Base-by-base conservation (phyloP, 2,797 vertebrate genomes). In the Myoxocephalus aenaeus region DNA sequence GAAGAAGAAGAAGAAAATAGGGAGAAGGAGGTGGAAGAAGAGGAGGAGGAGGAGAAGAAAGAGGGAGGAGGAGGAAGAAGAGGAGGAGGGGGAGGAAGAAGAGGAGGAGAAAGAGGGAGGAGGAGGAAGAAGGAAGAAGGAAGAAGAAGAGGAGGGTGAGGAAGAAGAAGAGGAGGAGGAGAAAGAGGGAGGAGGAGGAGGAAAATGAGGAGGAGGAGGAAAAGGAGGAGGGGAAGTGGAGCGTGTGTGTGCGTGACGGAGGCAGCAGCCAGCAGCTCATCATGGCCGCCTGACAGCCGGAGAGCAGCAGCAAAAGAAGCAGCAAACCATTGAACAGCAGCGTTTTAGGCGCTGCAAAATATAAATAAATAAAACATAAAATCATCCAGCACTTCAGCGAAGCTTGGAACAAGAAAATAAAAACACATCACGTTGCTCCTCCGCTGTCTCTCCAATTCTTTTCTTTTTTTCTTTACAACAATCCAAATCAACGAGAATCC, bases 261-360 rank as follows among this genome's bases (percentile, higher is more conserved):
- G 38, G 80, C 86, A 86, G 84, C 84, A 27, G 34, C 78, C 80
- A 76, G 34, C 78, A 84, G 77, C 46, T 61, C n/a, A 20, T 70
- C 61, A 42, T 42, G 75, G 56, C 73, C 58, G n/a, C 80, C 70
- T 36, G 72, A 68, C 77, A 71, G 59, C 81, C 75, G 34, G 34
- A 67, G 25, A 71, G 15, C 72, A 80, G 27, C 68, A 54, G 25
- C 3, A 32, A 54, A 69, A 73, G 82, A 9, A 50, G 44, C 14
- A 46, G 40, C 10, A 42, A 29, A 29, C 29, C 29, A 29, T 29
- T 29, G 2, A 29, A 29, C 2, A 29, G 29, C 29, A 29, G 29
- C 29, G 29, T 29, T 29, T 29, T n/a, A n/a, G n/a, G n/a, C n/a
- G 44, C 71, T 69, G 67, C 32, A 70, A 79, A 71, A 77, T 32